phyloP scores from a whole-genome alignment of 64 coral and sea anemone genomes.

The Pachyseris speciosa region DNA sequence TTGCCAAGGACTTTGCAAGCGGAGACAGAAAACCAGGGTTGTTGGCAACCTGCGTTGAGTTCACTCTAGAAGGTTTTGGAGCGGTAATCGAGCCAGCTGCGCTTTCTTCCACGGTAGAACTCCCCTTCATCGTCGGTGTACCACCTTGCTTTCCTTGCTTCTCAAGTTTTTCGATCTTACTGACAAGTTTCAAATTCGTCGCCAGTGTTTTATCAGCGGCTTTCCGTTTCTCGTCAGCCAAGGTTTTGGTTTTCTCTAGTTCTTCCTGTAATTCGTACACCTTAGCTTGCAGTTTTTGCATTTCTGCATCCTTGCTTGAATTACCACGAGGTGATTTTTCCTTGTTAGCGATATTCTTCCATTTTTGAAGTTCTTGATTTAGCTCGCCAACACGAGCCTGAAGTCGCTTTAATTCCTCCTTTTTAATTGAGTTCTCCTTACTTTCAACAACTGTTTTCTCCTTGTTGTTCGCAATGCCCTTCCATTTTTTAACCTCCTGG shows the following conservation, averaged over 20 bases:
- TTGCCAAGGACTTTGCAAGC: slow-evolving; percentile 68
- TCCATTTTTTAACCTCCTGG: slow-evolving; percentile 2
- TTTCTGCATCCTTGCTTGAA: neutral
- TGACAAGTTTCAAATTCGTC: slow-evolving; percentile 40
- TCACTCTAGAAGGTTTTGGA: neutral
- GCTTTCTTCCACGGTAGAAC: neutral
- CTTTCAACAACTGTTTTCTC: neutral
- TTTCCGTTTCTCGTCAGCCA: slow-evolving; percentile 49
- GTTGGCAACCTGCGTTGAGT: neutral
- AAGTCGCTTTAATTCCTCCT: slow-evolving; percentile 8
- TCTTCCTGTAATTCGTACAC: neutral
- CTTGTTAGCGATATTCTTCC: neutral
- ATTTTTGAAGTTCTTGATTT: neutral
- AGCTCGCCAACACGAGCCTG: neutral
- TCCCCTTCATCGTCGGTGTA: neutral
- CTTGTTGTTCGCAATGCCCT: neutral
- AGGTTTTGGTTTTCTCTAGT: neutral
- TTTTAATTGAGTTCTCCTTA: neutral
- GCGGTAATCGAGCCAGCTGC: neutral
- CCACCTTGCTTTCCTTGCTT: slow-evolving; percentile 5
- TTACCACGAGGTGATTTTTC: neutral
- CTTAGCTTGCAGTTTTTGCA: neutral
- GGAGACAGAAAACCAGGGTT: slow-evolving; percentile 45
- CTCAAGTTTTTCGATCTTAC: slow-evolving; percentile 35
- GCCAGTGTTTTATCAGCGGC: slow-evolving; percentile 4